A percentile compares a stretch with the other conserved stretches of the same genome.
Conservation (phyloP, 2,888 invertebrate species). For the Cremastinae sp. region DNA sequence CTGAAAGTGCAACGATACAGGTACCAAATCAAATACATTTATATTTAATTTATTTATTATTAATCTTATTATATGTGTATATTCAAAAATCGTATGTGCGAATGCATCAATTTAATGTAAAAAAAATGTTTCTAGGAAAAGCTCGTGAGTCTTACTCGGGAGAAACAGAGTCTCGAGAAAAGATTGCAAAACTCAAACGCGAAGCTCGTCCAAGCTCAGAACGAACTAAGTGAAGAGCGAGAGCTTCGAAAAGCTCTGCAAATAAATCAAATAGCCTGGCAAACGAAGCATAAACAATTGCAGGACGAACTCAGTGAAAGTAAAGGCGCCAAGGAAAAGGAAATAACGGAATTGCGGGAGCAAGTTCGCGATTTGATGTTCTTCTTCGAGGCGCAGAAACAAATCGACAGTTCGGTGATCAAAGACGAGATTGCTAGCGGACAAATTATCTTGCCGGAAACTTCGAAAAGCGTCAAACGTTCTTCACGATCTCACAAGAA, state of each 20-base stretch:
- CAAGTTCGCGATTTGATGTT: constrained; percentile 98
- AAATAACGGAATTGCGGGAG: constrained; percentile 93
- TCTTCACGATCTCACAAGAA: constrained; percentile 67
- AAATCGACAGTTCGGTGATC: constrained; percentile 83
- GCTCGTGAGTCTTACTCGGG: constrained; percentile 83
- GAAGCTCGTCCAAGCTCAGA: constrained; percentile 86
- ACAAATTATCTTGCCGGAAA: constrained; percentile 82
- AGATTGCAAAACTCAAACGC: constrained; percentile 85
- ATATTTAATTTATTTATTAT: background rate
- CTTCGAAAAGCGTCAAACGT: constrained; percentile 58
- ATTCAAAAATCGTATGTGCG: background rate
- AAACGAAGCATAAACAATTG: constrained; percentile 81
- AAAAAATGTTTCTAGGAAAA: constrained; percentile 79
- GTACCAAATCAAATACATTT: constrained; percentile 62
- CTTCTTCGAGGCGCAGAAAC: constrained; percentile 93
- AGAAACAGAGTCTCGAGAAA: constrained; percentile 87
- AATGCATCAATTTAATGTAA: constrained; percentile 1
- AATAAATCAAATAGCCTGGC: constrained; percentile 89
- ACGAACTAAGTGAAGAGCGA: constrained; percentile 91
- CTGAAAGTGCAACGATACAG: constrained; percentile 80
- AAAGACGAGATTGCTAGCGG: constrained; percentile 84
- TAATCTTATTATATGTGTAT: constrained; percentile 36
- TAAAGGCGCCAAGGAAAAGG: constrained; percentile 81
- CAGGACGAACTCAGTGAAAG: constrained; percentile 76
- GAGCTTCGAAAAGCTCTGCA: constrained; percentile 90